Conservation (phyloP, 2,113 vertebrate genomes). For the Trichechus manatus region DNA sequence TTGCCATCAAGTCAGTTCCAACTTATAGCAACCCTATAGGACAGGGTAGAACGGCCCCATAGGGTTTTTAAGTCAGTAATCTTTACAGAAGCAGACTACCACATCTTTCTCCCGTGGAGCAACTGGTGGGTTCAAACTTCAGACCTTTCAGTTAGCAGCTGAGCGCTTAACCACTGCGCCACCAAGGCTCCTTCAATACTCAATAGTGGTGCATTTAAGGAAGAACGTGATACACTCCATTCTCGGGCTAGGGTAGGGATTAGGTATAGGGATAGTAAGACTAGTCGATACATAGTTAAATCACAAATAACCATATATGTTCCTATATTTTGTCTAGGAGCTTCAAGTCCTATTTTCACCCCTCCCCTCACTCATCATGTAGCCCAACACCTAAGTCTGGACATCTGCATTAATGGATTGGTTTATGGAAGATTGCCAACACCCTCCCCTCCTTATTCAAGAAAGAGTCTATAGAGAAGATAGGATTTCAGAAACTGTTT, state of each 20-base stretch:
- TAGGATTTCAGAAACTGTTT: conserved; percentile 32
- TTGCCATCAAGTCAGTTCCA: neutral
- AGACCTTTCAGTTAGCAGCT: neutral
- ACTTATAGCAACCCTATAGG: neutral
- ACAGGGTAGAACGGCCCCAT: neutral
- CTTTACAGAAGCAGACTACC: neutral
- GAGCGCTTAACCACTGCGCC: neutral
- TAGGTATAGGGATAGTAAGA: neutral
- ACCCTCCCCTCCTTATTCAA: neutral
- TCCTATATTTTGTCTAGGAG: neutral
- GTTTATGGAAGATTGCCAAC: conserved; percentile 10
- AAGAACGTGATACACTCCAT: neutral
- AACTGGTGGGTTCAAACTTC: neutral
- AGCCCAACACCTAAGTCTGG: neutral
- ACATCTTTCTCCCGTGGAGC: neutral
- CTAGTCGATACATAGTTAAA: neutral
- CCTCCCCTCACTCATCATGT: neutral
- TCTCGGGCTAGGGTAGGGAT: neutral
- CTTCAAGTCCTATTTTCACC: neutral
- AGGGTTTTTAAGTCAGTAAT: neutral
- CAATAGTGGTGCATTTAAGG: neutral
- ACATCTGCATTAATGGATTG: neutral
- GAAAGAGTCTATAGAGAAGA: conserved; percentile 11
- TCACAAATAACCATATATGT: neutral
- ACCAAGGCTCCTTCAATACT: neutral